Evolutionary conservation across 2,888 invertebrate species (phyloP).

Genomic region (Drosophila anomalata): DNA sequence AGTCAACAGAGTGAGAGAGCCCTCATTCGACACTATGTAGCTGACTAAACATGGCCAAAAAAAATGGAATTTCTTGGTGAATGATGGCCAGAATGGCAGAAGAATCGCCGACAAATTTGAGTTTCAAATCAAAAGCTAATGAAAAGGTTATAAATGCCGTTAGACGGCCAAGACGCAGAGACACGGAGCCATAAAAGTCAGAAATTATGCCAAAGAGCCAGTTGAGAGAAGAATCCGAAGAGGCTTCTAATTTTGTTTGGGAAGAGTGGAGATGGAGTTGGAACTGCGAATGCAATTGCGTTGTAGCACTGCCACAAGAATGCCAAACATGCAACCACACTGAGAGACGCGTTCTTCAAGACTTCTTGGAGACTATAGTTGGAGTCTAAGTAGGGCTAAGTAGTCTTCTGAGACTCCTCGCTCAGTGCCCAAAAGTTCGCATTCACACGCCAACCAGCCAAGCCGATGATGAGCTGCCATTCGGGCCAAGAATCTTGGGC

Average conservation of each 20-base stretch:
- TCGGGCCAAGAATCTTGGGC: constrained; percentile 14
- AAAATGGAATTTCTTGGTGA: neutral
- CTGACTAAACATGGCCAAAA: constrained; percentile 40
- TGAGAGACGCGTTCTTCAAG: constrained; percentile 3
- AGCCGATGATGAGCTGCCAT: constrained; percentile 78
- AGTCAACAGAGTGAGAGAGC: constrained; percentile 41
- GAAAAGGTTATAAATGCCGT: constrained; percentile 78
- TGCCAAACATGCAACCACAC: constrained; percentile 47
- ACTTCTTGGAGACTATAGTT: too few species aligned
- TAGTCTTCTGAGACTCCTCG: too few species aligned
- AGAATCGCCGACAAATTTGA: constrained; percentile 58
- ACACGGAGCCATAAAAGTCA: constrained; percentile 37
- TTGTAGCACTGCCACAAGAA: constrained; percentile 30
- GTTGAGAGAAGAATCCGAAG: constrained; percentile 5
- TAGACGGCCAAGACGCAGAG: constrained; percentile 41
- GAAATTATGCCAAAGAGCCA: constrained; percentile 68
- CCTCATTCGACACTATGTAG: constrained; percentile 37
- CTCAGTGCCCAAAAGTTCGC: constrained; percentile 33
- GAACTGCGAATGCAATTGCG: constrained; percentile 2
- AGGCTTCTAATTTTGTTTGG: constrained; percentile 36
- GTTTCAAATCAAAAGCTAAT: constrained; percentile 77
- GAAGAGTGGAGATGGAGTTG: neutral
- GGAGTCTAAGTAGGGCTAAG: too few species aligned
- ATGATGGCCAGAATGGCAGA: constrained; percentile 1
- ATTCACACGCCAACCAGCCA: constrained; percentile 75